Percentiles rank a stretch among this genome's conserved stretches.
phyloP scores from a whole-genome alignment of 92 coral and sea anemone species.

The Porites divaricata region DNA sequence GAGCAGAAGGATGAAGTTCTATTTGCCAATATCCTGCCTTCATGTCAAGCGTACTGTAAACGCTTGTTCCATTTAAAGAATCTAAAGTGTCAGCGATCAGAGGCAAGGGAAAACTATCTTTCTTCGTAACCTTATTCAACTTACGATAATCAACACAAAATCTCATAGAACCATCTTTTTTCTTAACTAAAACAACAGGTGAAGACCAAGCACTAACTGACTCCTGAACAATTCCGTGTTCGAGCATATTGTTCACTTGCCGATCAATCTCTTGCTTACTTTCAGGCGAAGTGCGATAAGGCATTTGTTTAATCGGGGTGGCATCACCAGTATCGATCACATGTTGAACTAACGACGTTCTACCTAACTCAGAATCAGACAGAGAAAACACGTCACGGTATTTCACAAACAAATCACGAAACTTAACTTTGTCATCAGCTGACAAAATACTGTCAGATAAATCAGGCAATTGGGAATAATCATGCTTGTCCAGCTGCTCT shows the following conservation, averaged over 20 bases:
- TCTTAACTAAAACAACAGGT: constrained; percentile 59
- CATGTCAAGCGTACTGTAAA: too few species aligned
- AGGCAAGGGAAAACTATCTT: background rate
- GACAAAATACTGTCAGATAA: constrained; percentile 23
- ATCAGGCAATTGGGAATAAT: constrained; percentile 31
- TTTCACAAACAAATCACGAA: background rate
- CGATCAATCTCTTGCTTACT: constrained; percentile 45
- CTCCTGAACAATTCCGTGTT: constrained; percentile 36
- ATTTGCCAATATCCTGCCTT: too few species aligned
- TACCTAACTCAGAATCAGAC: constrained; percentile 14
- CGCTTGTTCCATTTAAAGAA: too few species aligned
- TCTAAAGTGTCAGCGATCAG: too few species aligned
- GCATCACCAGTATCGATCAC: constrained; percentile 37
- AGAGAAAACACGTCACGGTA: constrained; percentile 29
- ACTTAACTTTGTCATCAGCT: background rate
- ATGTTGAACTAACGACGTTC: constrained; percentile 13
- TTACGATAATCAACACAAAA: constrained; percentile 42
- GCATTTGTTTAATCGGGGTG: constrained; percentile 43
- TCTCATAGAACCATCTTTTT: constrained; percentile 42
- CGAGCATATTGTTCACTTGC: constrained; percentile 48
- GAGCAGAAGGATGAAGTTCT: too few species aligned
- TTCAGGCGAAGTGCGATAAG: constrained; percentile 58
- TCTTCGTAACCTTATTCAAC: constrained; percentile 28
- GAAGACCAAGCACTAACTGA: constrained; percentile 52
- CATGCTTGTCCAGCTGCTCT: background rate